Evolutionary conservation across 2,797 vertebrate genomes (phyloP).

Genomic region (Eurystomus glaucurus): DNA sequence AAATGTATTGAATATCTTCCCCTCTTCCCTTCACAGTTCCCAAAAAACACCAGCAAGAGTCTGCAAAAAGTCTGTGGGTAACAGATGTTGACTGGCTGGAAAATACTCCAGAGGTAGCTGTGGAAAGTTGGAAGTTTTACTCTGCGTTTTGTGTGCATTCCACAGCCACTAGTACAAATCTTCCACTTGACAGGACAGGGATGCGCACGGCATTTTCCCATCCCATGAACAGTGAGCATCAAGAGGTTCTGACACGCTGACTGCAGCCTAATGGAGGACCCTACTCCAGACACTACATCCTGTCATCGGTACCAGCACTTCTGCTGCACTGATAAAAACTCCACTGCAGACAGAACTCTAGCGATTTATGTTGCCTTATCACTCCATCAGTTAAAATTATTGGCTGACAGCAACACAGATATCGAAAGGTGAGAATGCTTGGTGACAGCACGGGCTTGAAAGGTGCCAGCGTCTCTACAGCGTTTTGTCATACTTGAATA

Average conservation of each 20-base stretch:
- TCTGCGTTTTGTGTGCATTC: neutral
- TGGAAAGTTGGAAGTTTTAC: neutral
- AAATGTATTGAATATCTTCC: neutral
- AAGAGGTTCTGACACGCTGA: neutral
- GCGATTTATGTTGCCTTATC: neutral
- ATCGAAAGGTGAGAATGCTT: neutral
- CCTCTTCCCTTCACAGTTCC: neutral
- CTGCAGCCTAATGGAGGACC: neutral
- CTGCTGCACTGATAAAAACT: neutral
- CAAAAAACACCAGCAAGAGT: neutral
- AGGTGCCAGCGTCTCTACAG: neutral
- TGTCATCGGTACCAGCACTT: neutral
- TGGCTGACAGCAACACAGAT: neutral
- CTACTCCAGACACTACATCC: neutral
- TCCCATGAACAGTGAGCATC: fast-evolving
- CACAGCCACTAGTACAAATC: neutral
- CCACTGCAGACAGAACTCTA: neutral
- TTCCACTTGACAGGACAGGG: neutral
- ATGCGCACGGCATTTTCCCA: neutral
- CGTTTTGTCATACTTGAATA: neutral
- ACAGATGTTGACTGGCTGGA: neutral
- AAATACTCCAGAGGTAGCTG: neutral
- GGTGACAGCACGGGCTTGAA: neutral
- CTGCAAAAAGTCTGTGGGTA: neutral
- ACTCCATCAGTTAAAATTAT: neutral